A percentile compares a stretch with the other conserved stretches of the same genome.
These are phyloP conservation scores for Urechis unicinctus DNA, from an alignment of 2,888 invertebrate genomes.

Conservation along the genomic window DNA sequence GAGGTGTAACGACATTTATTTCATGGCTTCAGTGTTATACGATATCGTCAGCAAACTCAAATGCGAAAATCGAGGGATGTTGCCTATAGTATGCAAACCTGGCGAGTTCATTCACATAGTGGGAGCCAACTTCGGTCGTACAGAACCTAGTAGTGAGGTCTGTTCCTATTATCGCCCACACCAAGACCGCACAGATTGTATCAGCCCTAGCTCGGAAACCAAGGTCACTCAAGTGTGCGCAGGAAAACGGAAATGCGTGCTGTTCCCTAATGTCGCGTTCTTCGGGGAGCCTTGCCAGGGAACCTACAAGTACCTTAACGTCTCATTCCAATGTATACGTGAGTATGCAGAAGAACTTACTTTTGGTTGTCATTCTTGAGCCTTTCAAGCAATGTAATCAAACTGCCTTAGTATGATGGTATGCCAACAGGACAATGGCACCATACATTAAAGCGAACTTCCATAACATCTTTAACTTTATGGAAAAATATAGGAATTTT, in stretches of 20 bases:
- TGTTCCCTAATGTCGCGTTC: background rate
- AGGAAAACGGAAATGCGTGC: background rate
- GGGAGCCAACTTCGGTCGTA: background rate
- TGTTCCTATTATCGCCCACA: background rate
- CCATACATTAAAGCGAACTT: too few relatives aligned
- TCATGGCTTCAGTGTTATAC: background rate
- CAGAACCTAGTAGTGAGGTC: slow-evolving; percentile 21
- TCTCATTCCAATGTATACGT: background rate
- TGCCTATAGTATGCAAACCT: slow-evolving; percentile 1
- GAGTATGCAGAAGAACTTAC: too few relatives aligned
- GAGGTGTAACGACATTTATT: too few relatives aligned
- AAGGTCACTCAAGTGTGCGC: background rate
- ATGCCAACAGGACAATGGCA: too few relatives aligned
- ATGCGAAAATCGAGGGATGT: slow-evolving; percentile 2
- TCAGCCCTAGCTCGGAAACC: background rate
- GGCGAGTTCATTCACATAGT: background rate
- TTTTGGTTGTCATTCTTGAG: too few relatives aligned
- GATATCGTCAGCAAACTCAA: background rate
- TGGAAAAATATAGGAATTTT: too few relatives aligned
- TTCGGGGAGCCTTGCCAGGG: background rate
- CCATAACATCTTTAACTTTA: too few relatives aligned
- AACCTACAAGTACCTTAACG: background rate
- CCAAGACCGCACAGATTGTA: background rate
- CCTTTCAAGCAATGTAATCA: too few relatives aligned
- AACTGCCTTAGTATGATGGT: too few relatives aligned